Conservation (phyloP, 2,888 invertebrate genomes). For the Drosophila longiperda region DNA sequence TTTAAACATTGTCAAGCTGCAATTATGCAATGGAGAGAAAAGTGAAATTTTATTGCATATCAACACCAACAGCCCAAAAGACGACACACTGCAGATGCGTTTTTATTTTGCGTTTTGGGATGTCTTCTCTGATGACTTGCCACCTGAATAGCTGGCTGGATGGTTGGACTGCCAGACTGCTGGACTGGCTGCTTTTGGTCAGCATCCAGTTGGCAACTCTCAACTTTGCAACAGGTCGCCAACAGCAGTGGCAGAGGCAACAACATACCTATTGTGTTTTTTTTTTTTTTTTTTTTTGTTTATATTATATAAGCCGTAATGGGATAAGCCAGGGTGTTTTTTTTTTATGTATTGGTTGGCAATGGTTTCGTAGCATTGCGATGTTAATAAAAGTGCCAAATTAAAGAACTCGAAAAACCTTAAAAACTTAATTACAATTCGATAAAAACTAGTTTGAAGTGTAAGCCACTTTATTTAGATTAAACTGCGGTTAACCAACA, state of each 20-base stretch:
- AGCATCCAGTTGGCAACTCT: slow-evolving; percentile 64
- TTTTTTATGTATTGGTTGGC: slow-evolving; percentile 7
- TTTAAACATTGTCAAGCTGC: slow-evolving; percentile 79
- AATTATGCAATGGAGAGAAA: slow-evolving; percentile 76
- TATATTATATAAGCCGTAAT: slow-evolving; percentile 64
- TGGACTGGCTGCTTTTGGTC: slow-evolving; percentile 36
- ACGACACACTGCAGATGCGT: slow-evolving; percentile 44
- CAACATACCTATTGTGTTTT: slow-evolving; percentile 3
- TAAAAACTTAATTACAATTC: slow-evolving; percentile 10
- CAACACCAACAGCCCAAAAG: slow-evolving; percentile 56
- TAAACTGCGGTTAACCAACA: slow-evolving; percentile 19
- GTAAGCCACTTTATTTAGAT: slow-evolving; percentile 21
- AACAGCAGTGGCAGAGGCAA: slow-evolving; percentile 7
- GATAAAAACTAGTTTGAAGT: slow-evolving; percentile 12
- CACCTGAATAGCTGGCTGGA: slow-evolving; percentile 25
- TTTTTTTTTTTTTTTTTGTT: slow-evolving; percentile 5
- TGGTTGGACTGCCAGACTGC: slow-evolving; percentile 20
- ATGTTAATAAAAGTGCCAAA: slow-evolving; percentile 36
- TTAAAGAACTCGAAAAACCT: slow-evolving; percentile 33
- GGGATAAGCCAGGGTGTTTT: slow-evolving; percentile 63
- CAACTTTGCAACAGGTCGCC: slow-evolving; percentile 74
- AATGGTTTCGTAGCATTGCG: slow-evolving; percentile 24
- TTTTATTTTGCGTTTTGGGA: slow-evolving; percentile 53
- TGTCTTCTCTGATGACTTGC: slow-evolving; percentile 72
- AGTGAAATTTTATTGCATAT: slow-evolving; percentile 80